Evolutionary conservation across 2,113 vertebrate species (phyloP).

Genomic region (Amazona guildingii): DNA sequence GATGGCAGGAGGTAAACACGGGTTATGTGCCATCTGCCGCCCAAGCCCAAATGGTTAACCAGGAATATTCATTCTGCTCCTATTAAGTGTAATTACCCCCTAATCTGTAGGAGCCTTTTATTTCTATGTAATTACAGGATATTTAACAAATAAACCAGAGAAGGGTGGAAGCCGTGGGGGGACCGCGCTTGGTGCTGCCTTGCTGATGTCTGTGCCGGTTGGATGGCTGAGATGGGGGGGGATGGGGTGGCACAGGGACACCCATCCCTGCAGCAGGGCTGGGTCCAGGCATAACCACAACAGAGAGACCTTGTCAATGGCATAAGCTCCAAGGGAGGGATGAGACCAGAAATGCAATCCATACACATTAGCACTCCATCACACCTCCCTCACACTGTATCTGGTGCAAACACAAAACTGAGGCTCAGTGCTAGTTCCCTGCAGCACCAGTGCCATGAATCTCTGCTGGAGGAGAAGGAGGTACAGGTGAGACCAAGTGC

Average conservation of each 20-base stretch:
- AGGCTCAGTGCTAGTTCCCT: background rate
- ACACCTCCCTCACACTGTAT: accelerated
- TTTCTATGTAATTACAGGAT: conserved; percentile 75
- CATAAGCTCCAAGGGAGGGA: background rate
- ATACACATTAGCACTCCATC: accelerated
- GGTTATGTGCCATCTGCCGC: conserved; percentile 64
- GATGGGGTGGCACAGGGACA: accelerated
- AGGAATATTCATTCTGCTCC: conserved; percentile 77
- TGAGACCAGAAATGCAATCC: background rate
- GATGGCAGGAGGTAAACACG: conserved; percentile 49
- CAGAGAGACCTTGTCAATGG: accelerated
- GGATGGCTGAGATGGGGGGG: background rate
- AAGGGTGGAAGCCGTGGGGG: background rate
- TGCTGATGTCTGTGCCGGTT: no score
- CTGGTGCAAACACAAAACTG: background rate
- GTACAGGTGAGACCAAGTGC: accelerated
- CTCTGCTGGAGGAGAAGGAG: accelerated
- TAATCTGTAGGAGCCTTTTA: conserved; percentile 70
- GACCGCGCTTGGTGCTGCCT: background rate
- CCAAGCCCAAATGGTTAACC: conserved; percentile 70
- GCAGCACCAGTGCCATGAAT: background rate
- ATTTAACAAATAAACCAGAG: conserved; percentile 62
- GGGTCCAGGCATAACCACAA: background rate
- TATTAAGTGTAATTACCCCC: conserved; percentile 77
- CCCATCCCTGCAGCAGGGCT: background rate